These are phyloP conservation scores for Tachina grossa DNA, from an alignment of 2,888 invertebrate genomes.

Conservation along the genomic window DNA sequence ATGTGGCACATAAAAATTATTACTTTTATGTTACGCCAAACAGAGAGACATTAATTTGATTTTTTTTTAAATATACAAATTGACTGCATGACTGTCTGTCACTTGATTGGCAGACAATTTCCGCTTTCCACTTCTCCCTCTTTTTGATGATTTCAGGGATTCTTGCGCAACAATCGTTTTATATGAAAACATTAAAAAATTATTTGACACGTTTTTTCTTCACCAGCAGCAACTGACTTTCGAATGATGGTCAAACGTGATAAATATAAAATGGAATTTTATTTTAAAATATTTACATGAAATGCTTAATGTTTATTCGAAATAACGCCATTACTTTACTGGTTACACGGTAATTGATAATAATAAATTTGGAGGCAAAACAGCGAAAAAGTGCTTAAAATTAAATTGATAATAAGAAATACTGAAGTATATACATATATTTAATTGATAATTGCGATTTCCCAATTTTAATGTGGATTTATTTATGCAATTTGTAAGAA, in stretches of 20 bases:
- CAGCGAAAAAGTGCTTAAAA: too few relatives aligned
- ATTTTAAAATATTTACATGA: too few relatives aligned
- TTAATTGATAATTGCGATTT: too few relatives aligned
- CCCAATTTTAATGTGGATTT: too few relatives aligned
- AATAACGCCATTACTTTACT: too few relatives aligned
- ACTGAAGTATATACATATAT: too few relatives aligned
- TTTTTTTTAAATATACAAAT: constrained; percentile 46
- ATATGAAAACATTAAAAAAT: constrained; percentile 11
- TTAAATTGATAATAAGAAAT: too few relatives aligned
- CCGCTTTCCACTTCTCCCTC: neutral
- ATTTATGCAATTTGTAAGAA: too few relatives aligned
- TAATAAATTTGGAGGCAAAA: too few relatives aligned
- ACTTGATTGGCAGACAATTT: constrained; percentile 31
- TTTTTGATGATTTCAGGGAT: constrained; percentile 11
- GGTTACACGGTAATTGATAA: too few relatives aligned
- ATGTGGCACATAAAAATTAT: constrained; percentile 33
- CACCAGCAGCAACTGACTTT: neutral
- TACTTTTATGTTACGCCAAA: neutral
- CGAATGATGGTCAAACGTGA: neutral
- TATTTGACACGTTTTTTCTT: constrained; percentile 1
- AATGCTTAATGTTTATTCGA: too few relatives aligned
- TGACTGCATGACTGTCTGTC: constrained; percentile 30
- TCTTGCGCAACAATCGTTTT: constrained; percentile 24
- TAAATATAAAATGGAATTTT: neutral
- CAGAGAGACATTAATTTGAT: neutral